Base-by-base conservation (phyloP, 2,888 invertebrate genomes). In the Stramonita haemastoma region DNA sequence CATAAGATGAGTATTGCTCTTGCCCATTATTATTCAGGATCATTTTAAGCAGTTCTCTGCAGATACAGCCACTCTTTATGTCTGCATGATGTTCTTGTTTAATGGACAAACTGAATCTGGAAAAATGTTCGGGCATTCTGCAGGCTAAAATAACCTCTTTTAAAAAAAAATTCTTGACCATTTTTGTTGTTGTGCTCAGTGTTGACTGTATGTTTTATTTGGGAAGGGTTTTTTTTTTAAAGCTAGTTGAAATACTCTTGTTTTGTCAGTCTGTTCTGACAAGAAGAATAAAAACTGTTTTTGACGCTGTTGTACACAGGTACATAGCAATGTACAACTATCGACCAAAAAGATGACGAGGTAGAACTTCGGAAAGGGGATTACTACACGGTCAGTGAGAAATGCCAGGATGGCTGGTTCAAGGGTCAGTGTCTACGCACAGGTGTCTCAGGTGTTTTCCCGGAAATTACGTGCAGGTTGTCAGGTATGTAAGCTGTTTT, bases 321-420 rank as follows among this genome's bases (percentile, higher is more conserved):
- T 99, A 98, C 96, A 98, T 98, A 94, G 99, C 99, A 2, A 97
- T 99, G 96, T 99, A 99, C 97, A 98, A 98, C 96, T 99, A 99
- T 96, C 97, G 97, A 90, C 99, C 99, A 98, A 96, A 99, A 99
- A 96, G 98, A 98, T 84, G 99, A 99, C 96, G 99, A 99, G 96
- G 96, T 99, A 91, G 99, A 99, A 95, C 97, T 99, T 91, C 97
- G 97, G 91, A 99, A 99, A 96, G 98, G 98, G 89, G 99, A 99
- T 96, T 95, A 95, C 90, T 98, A 99, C 89, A 98, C 98, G 96
- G 99, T 99, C 91, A 97, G 99, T 96, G 99, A 99, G 96, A 98
- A 99, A 96, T 99, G 99, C 96, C 99, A 99, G 96, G 99, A 99
- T 96, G 99, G 99, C 92, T 99, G 99, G 99, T 99, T 97, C 97